phyloP scores from a whole-genome alignment of 2,113 vertebrate genomes.

The Lepus americanus region DNA sequence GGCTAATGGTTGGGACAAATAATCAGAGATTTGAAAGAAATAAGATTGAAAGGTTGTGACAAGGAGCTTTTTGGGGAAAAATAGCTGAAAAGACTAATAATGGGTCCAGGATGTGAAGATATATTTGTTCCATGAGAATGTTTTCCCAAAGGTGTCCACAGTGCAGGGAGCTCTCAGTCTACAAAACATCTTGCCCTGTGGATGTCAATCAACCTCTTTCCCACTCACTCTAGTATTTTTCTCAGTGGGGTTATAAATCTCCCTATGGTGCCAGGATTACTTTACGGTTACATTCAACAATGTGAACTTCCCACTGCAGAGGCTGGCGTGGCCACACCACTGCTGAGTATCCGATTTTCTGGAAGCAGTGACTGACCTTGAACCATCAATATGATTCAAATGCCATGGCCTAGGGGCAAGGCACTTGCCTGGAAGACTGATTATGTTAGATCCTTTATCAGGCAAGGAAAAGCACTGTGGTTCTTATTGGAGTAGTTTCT shows the following conservation, averaged over 20 bases:
- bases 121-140: background rate
- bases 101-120: slow-evolving; percentile 49
- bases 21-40: slow-evolving; percentile 17
- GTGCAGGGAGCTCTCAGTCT: background rate
- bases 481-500: background rate
- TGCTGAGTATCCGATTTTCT: background rate
- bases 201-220: background rate
- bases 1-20: slow-evolving; percentile 30
- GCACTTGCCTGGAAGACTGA: background rate
- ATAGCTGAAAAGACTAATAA: background rate
- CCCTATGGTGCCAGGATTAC: background rate
- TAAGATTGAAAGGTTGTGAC: background rate
- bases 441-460: background rate
- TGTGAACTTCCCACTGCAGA: background rate
- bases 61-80: slow-evolving; percentile 33
- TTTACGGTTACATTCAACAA: background rate
- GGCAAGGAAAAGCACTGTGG: background rate
- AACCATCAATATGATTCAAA: background rate
- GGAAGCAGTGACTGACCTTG: background rate
- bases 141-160: background rate
- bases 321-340: background rate
- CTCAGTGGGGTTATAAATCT: background rate
- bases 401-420: background rate
- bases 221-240: background rate
- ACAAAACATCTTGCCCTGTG: background rate